Base-by-base conservation (phyloP, 2,113 vertebrate genomes). In the Seriola dumerili region DNA sequence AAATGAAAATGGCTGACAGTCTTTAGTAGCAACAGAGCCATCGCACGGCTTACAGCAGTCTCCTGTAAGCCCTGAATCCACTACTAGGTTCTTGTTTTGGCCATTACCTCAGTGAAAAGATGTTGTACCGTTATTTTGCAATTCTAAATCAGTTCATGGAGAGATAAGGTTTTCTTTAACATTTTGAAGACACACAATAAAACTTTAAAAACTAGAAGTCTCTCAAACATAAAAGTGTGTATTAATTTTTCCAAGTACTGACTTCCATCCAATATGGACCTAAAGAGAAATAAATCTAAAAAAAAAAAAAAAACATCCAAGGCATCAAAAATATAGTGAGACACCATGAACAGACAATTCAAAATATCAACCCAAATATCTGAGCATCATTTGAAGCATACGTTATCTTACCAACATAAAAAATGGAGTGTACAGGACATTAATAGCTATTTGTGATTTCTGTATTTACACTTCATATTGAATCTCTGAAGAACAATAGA, bases 231-330 rank as follows among this genome's bases (percentile, higher is more conserved):
- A 84, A 88, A 90, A 76, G 63, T 86, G 76, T 90, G 80, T 87
- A 82, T 86, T 86, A 36, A 75, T 70, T 85, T 81, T 88, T 78
- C 81, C 83, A 93, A 89, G 89, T 85, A 93, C 89, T 86, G 84
- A 89, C 88, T 91, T 93, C 74, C 88, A 94, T 95, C 94, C 94
- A 94, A 95, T 94, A 94, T 95, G 94, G 94, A 95, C 92, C 92
- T 94, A 93, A 93, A 91, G 66, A 86, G 81, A 89, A 88, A 76
- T 73, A 77, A 69, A 83, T 55, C 84, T 85, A 76, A 82, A 77
- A 75, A 72, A 38, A 38, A 7, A 10, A 42, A 72, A 58, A 66
- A 57, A 68, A 88, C 85, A 92, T 92, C 86, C 90, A 90, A 89
- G 85, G 88, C 82, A 70, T 93, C 83, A 48, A 81, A 88, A 80